Percentiles rank a stretch among this genome's conserved stretches.
phyloP scores from a whole-genome alignment of 2,113 vertebrate species.

The Pica pica region DNA sequence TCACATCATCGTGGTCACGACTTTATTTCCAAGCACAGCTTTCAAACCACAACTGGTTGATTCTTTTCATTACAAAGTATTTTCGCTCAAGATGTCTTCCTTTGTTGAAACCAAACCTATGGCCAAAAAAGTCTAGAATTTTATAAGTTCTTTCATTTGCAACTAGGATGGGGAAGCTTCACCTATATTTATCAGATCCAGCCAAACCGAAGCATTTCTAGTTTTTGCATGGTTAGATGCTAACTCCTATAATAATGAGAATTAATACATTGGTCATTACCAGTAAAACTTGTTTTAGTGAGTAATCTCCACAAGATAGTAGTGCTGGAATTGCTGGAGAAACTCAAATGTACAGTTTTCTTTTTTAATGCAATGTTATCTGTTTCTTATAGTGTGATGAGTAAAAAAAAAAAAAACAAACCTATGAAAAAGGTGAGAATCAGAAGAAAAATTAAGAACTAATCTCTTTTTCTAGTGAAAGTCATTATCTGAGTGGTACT shows the following conservation, averaged over 20 bases:
- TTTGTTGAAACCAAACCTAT: not conserved
- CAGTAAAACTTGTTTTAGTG: not conserved
- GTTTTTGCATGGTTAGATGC: not conserved
- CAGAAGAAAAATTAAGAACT: not conserved
- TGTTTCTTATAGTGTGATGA: not conserved
- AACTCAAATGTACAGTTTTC: not conserved
- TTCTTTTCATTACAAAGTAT: not conserved
- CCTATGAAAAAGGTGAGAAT: not conserved
- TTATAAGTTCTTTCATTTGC: not conserved
- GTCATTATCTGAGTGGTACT: not conserved
- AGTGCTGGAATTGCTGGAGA: not conserved
- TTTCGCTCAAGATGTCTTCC: not conserved
- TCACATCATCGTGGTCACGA: not conserved
- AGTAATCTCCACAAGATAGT: not conserved
- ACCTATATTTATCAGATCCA: not conserved
- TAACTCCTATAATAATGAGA: not conserved
- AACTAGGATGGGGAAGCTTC: not conserved
- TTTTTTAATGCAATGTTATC: not conserved
- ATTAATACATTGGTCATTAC: not conserved
- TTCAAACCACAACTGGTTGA: not conserved
- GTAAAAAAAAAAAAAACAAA: not conserved
- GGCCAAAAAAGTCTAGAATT: not conserved
- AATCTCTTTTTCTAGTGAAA: not conserved
- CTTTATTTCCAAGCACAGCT: not conserved
- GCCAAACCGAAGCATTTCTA: not conserved